Evolutionary conservation across 64 coral and sea anemone species (phyloP).

Genomic region (Astreopora myriophthalma): DNA sequence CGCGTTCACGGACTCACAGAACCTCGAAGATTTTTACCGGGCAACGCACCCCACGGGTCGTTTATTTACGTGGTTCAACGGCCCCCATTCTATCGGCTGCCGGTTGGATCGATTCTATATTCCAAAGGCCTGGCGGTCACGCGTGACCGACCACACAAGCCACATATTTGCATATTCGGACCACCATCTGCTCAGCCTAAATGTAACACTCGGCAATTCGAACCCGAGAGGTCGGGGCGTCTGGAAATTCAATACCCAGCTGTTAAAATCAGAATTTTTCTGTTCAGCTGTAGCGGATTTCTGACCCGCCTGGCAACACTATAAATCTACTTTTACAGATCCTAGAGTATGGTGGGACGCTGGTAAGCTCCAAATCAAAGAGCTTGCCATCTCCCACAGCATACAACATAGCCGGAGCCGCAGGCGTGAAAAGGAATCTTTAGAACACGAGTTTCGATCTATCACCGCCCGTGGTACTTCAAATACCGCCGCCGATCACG

Average conservation of each 20-base stretch:
- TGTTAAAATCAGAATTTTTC: background rate
- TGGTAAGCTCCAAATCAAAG: background rate
- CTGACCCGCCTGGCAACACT: background rate
- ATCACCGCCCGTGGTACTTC: background rate
- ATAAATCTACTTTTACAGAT: background rate
- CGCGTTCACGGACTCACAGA: background rate
- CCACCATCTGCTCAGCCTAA: background rate
- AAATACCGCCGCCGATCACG: background rate
- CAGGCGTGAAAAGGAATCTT: background rate
- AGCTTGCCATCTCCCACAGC: background rate
- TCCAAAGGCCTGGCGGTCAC: background rate
- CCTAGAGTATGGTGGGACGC: background rate
- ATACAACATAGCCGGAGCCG: background rate
- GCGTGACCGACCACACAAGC: background rate
- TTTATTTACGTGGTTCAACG: constrained; percentile 15
- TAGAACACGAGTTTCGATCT: background rate
- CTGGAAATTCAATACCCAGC: background rate
- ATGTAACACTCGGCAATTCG: background rate
- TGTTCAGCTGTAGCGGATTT: background rate
- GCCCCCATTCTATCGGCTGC: background rate
- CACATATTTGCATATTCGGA: background rate
- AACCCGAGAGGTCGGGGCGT: background rate
- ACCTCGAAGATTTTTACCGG: background rate
- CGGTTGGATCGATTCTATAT: background rate
- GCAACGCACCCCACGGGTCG: background rate